Base-by-base conservation (phyloP, 2,888 invertebrate species). In the Heterodera filipjevi region DNA sequence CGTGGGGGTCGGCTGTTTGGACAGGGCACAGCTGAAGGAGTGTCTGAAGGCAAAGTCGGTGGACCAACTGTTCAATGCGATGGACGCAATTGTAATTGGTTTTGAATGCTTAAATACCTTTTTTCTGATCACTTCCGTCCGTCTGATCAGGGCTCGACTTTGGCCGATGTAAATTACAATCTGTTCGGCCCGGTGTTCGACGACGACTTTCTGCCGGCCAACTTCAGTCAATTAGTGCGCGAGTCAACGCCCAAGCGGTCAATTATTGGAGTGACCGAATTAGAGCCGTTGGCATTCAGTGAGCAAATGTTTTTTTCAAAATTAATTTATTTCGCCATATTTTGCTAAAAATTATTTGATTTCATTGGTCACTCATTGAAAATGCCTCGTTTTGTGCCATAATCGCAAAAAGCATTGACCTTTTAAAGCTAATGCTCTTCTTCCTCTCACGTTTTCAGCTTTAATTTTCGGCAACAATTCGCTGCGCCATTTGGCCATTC, bases 231-330 rank as follows among this genome's bases (percentile, higher is more conserved):
- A 70, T 53, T 77, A 22, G 53, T 75, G 35, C 59, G 35, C 14
- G 33, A 32, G n/a, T 27, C 77, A 14, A 44, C 39, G 33, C 68
- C 68, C 5, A 77, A 77, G 27, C 77, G 76, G 72, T 75, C 77
- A 32, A 70, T 70, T 32, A 44, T 77, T 19, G 77, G 77, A 39
- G 30, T 68, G 46, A 77, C 76, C 33, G 71, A 30, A 27, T 8
- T 70, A 44, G 77, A 77, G 19, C 70, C 70, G n/a, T 33, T 77
- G 70, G 71, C 32, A 64, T 75, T 66, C 66, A 33, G 75, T 75
- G 22, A 22, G 5, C 3, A 59, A 59, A 5, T 59, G 16, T 73
- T 74, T 12, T 53, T 30, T 66, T 66, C 10, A 22, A 64, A 27
- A 10, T 64, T 22, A 22, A 12, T 64, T 64, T 27, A 27, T n/a